Conservation (phyloP, 2,113 vertebrate species). For the Lota lota region DNA sequence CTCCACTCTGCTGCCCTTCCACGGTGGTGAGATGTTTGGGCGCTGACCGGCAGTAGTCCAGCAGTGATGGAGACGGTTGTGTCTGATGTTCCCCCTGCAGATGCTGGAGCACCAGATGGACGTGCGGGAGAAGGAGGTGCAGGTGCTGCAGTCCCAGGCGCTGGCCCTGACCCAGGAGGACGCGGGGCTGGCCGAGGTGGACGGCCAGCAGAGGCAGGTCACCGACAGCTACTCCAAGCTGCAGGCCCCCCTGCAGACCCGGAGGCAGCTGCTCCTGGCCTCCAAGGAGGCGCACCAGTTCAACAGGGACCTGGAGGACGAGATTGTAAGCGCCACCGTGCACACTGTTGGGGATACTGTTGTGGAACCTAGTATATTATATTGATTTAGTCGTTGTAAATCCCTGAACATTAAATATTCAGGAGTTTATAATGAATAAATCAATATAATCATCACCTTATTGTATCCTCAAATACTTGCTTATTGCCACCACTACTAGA, state of each 20-base stretch:
- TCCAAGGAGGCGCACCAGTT: slow-evolving; percentile 92
- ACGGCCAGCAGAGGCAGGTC: slow-evolving; percentile 77
- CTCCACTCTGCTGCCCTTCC: too few species aligned
- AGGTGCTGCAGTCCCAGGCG: slow-evolving; percentile 84
- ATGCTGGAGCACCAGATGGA: slow-evolving; percentile 93
- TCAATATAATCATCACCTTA: too few species aligned
- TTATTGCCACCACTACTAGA: too few species aligned
- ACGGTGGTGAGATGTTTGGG: too few species aligned
- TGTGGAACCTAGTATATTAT: too few species aligned
- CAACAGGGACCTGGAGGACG: slow-evolving; percentile 89
- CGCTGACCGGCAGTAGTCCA: too few species aligned
- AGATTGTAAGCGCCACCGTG: slow-evolving; percentile 80
- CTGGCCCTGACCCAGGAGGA: slow-evolving; percentile 84
- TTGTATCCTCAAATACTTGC: too few species aligned
- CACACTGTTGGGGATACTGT: too few species aligned
- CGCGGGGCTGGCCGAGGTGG: slow-evolving; percentile 78
- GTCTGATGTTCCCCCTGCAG: slow-evolving; percentile 59
- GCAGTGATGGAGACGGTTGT: not conserved
- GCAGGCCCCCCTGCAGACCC: slow-evolving; percentile 77
- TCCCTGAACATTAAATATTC: too few species aligned
- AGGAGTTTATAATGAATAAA: too few species aligned
- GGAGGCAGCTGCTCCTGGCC: slow-evolving; percentile 77
- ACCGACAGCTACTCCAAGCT: slow-evolving; percentile 78
- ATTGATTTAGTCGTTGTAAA: too few species aligned
- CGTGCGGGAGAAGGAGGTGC: slow-evolving; percentile 87